Percentiles rank a stretch among this genome's conserved stretches.
Conservation (phyloP, 2,888 invertebrate species). For the Chelonus formosanus region DNA sequence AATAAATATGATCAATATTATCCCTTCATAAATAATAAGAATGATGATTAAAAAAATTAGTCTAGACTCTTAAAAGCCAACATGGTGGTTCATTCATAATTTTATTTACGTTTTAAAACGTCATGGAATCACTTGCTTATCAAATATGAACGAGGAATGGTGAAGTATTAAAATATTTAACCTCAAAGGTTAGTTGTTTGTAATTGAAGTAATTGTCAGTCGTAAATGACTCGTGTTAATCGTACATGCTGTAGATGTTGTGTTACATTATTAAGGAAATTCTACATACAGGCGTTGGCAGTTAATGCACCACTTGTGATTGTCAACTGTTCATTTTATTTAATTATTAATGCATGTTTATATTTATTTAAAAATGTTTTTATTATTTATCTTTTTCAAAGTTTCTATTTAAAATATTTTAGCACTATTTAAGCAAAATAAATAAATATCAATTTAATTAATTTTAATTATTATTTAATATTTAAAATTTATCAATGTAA, state of each 20-base stretch:
- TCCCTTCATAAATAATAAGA: no score
- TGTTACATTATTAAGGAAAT: constrained; percentile 41
- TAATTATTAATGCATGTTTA: not conserved
- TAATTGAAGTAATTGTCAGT: constrained; percentile 57
- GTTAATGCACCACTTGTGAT: constrained; percentile 37
- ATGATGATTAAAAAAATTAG: no score
- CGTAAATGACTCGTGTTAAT: constrained; percentile 51
- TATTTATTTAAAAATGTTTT: not conserved
- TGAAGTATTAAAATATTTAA: constrained; percentile 52
- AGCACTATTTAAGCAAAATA: no score
- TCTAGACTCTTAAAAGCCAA: no score
- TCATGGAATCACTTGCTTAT: constrained; percentile 17
- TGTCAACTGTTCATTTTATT: not conserved
- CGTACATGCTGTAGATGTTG: constrained; percentile 30
- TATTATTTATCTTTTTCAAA: not conserved
- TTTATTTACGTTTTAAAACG: constrained; percentile 12
- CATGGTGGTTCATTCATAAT: not conserved
- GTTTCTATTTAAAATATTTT: no score
- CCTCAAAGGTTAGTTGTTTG: constrained; percentile 50
- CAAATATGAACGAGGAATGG: constrained; percentile 33
- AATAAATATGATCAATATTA: no score
- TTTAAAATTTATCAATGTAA: no score
- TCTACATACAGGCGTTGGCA: constrained; percentile 38
- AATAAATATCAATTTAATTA: no score
- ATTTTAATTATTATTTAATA: no score